phyloP scores from a whole-genome alignment of 2,888 invertebrate species.

The Euplagia quadripunctaria region DNA sequence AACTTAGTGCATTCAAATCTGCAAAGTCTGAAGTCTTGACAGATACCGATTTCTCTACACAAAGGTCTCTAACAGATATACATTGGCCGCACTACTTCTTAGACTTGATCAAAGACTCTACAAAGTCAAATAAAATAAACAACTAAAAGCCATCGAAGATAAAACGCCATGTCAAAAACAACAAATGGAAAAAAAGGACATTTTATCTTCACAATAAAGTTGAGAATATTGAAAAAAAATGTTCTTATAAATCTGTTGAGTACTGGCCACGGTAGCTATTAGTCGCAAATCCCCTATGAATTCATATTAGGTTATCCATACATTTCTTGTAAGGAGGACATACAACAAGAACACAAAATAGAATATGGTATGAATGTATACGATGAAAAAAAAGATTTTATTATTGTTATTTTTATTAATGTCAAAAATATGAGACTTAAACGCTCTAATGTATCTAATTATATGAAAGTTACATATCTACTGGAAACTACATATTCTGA shows the following conservation, averaged over 20 bases:
- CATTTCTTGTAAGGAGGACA: neutral
- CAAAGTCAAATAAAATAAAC: constrained; percentile 44
- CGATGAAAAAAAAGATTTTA: neutral
- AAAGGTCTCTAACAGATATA: no score
- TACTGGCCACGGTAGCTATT: constrained; percentile 69
- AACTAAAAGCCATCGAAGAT: constrained; percentile 56
- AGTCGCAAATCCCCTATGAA: constrained; percentile 67
- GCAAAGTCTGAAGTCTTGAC: no score
- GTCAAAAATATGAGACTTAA: no score
- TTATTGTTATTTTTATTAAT: no score
- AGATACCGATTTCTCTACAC: no score
- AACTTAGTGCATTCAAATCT: no score
- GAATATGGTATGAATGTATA: neutral
- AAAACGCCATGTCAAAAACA: constrained; percentile 74
- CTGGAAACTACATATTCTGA: no score
- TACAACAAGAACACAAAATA: no score
- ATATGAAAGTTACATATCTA: no score
- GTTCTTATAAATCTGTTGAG: constrained; percentile 58
- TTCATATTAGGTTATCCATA: constrained; percentile 43
- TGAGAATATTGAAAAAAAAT: constrained; percentile 59
- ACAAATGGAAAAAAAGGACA: constrained; percentile 64
- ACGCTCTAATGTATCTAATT: no score
- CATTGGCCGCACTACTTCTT: neutral
- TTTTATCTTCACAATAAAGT: constrained; percentile 63
- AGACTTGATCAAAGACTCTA: constrained; percentile 53